These are phyloP conservation scores for Prionace glauca DNA, from an alignment of 2,797 vertebrate genomes.

Conservation along the genomic window DNA sequence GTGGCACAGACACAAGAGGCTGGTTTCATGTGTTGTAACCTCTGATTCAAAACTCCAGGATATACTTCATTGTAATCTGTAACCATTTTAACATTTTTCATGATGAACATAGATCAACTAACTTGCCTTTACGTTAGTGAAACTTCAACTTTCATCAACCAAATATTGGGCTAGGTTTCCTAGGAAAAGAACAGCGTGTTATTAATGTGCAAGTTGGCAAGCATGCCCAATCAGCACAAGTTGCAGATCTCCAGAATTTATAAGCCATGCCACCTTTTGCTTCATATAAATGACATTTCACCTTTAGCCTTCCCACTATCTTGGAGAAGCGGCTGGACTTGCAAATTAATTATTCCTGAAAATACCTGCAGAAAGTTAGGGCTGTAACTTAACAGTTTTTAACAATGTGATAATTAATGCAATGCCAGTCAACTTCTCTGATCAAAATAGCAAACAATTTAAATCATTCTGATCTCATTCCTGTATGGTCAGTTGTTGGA, in stretches of 20 bases:
- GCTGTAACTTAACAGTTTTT: too few species aligned
- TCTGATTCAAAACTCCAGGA: not conserved
- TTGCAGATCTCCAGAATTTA: not conserved
- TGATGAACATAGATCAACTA: not conserved
- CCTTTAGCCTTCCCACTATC: not conserved
- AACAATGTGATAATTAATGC: not conserved
- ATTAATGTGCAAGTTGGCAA: not conserved
- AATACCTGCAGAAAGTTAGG: not conserved
- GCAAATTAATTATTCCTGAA: not conserved
- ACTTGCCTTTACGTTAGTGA: not conserved
- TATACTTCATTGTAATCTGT: not conserved
- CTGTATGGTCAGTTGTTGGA: not conserved
- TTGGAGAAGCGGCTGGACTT: not conserved
- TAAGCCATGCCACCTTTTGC: not conserved
- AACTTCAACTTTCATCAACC: not conserved
- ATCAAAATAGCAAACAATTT: not conserved
- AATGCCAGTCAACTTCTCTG: not conserved
- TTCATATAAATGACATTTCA: not conserved
- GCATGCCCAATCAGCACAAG: not conserved
- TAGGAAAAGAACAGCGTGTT: too few species aligned
- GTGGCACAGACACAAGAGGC: too few species aligned
- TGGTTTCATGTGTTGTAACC: too few species aligned
- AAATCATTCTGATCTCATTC: not conserved
- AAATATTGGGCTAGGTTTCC: not conserved
- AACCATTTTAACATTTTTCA: not conserved